These are phyloP conservation scores for Schizaphis graminum DNA, from an alignment of 2,888 invertebrate species.

Conservation along the genomic window DNA sequence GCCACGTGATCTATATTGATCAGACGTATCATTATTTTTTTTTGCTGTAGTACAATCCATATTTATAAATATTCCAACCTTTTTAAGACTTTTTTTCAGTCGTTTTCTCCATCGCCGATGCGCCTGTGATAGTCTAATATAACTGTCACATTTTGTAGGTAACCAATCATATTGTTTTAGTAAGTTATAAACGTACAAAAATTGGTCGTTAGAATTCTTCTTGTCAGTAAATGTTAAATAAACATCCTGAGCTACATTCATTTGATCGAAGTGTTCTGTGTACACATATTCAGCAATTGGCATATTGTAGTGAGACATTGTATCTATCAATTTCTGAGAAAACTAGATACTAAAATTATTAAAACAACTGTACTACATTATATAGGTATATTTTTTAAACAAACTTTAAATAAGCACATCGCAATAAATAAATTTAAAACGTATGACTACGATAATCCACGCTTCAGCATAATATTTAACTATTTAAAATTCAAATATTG, in stretches of 20 bases:
- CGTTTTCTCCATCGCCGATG: slow-evolving; percentile 35
- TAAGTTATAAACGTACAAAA: not conserved
- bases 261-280: slow-evolving; percentile 30
- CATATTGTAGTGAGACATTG: not conserved
- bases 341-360: not conserved
- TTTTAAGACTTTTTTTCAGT: not conserved
- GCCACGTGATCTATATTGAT: slow-evolving; percentile 70
- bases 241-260: not conserved
- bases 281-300: slow-evolving; percentile 48
- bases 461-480: not conserved
- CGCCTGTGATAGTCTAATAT: slow-evolving; percentile 28
- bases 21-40: slow-evolving; percentile 7
- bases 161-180: slow-evolving; percentile 12
- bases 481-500: not conserved
- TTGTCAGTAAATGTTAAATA: not conserved
- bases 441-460: not conserved
- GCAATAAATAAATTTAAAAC: not conserved
- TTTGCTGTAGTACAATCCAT: not conserved
- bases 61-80: not conserved
- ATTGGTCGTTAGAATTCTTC: not conserved
- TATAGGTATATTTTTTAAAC: not conserved
- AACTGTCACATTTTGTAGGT: not conserved
- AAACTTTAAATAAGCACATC: not conserved
- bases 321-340: not conserved
- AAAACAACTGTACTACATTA: not conserved